Conservation (phyloP, 2,797 vertebrate genomes). For the Salarias fasciatus region DNA sequence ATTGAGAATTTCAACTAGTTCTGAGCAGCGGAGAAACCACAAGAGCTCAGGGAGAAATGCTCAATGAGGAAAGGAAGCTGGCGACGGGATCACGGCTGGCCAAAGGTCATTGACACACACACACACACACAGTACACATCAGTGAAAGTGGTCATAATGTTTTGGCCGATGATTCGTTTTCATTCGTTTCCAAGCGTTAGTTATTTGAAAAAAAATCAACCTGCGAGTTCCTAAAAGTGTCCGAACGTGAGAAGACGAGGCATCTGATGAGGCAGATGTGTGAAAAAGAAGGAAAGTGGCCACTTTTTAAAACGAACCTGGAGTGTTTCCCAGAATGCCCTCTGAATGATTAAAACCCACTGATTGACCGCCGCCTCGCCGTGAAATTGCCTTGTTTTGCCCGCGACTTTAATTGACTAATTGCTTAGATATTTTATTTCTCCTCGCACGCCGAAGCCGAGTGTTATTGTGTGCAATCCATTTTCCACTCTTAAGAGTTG, state of each 20-base stretch:
- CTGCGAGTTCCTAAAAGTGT: neutral
- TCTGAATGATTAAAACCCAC: constrained; percentile 58
- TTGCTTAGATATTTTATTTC: constrained; percentile 62
- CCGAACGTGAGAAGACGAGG: neutral
- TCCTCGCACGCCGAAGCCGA: constrained; percentile 35
- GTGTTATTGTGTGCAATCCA: constrained; percentile 55
- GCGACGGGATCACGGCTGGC: no score
- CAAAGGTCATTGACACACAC: no score
- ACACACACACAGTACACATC: no score
- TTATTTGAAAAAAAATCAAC: neutral
- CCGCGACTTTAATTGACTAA: constrained; percentile 65
- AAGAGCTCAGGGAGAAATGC: no score
- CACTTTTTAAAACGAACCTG: constrained; percentile 21
- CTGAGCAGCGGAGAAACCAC: no score
- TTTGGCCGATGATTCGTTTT: neutral
- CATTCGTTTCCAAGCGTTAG: no score
- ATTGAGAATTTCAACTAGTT: no score
- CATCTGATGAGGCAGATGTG: constrained; percentile 3
- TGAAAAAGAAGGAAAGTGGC: neutral
- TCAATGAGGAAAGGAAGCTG: no score
- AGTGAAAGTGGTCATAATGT: neutral
- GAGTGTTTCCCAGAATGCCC: constrained; percentile 56
- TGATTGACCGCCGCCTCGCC: constrained; percentile 37
- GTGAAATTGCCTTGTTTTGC: constrained; percentile 61
- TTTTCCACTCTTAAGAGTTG: constrained; percentile 12